Evolutionary conservation across 1,140 invertebrate genomes (phyloP).

Genomic region (Lethrus apterus): DNA sequence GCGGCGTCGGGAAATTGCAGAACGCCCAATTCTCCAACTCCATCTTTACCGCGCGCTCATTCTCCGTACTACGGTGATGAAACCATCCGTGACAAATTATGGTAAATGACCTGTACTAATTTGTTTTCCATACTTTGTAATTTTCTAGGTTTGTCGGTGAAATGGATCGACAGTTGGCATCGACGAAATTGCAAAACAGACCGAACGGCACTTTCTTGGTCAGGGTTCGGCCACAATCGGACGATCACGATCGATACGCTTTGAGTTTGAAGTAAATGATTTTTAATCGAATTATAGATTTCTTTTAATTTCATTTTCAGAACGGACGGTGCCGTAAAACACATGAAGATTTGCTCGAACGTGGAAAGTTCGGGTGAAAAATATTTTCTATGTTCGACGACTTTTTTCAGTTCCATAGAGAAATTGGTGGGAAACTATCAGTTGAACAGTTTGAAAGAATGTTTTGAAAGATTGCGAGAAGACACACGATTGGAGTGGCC

Average conservation of each 20-base stretch:
- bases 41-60: constrained; percentile 38
- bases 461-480: constrained; percentile 66
- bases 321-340: constrained; percentile 76
- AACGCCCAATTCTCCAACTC: constrained; percentile 47
- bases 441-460: constrained; percentile 77
- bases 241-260: constrained; percentile 60
- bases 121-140: constrained; percentile 2
- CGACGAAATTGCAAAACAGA: constrained; percentile 66
- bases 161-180: constrained; percentile 78
- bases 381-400: constrained; percentile 81
- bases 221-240: constrained; percentile 61
- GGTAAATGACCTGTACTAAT: constrained; percentile 22
- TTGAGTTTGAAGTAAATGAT: constrained; percentile 79
- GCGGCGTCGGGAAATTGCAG: constrained; percentile 63
- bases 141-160: constrained; percentile 69
- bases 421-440: constrained; percentile 88
- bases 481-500: constrained; percentile 70
- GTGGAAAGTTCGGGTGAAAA: constrained; percentile 50
- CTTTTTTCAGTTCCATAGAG: constrained; percentile 82
- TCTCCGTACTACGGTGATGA: too few species aligned
- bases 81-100: constrained; percentile 31
- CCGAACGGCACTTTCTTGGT: constrained; percentile 85
- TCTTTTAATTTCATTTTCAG: constrained; percentile 45
- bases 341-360: constrained; percentile 79
- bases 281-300: constrained; percentile 2